Percentiles rank a stretch among this genome's conserved stretches.
These are phyloP conservation scores for Agapornis roseicollis DNA, from an alignment of 2,113 vertebrate genomes.

Conservation along the genomic window DNA sequence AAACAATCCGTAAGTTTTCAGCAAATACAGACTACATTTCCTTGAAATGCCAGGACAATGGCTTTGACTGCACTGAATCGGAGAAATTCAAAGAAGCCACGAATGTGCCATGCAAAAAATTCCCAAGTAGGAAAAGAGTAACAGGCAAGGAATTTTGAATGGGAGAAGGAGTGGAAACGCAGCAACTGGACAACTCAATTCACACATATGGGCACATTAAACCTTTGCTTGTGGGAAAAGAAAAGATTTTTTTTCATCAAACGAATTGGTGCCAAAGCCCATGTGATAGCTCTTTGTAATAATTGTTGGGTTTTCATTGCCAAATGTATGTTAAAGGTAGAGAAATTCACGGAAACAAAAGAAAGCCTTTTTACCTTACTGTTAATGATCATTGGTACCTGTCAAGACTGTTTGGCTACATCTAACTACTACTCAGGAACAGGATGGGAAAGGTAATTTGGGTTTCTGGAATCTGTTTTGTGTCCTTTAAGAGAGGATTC, in stretches of 20 bases:
- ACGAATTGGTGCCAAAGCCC: not conserved
- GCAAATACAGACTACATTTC: not conserved
- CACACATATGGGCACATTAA: not conserved
- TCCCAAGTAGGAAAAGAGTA: not conserved
- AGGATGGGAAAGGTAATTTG: not conserved
- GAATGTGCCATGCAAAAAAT: not conserved
- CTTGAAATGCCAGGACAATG: not conserved
- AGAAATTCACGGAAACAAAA: constrained; percentile 38
- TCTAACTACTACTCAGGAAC: not conserved
- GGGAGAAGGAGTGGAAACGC: not conserved
- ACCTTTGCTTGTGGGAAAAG: not conserved
- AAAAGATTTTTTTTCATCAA: not conserved
- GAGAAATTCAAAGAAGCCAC: not conserved
- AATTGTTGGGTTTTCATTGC: constrained; percentile 17
- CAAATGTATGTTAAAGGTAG: constrained; percentile 7
- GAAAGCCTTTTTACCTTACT: not conserved
- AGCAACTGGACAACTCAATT: not conserved
- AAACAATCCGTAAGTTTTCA: not conserved
- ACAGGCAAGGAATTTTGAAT: not conserved
- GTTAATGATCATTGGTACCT: constrained; percentile 11
- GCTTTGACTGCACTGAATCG: not conserved
- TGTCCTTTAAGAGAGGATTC: not conserved
- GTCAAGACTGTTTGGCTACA: not conserved
- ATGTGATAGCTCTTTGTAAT: not conserved
- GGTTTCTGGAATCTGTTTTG: not conserved